Conservation (phyloP, 2,797 vertebrate genomes). For the Galagoides demidoff region DNA sequence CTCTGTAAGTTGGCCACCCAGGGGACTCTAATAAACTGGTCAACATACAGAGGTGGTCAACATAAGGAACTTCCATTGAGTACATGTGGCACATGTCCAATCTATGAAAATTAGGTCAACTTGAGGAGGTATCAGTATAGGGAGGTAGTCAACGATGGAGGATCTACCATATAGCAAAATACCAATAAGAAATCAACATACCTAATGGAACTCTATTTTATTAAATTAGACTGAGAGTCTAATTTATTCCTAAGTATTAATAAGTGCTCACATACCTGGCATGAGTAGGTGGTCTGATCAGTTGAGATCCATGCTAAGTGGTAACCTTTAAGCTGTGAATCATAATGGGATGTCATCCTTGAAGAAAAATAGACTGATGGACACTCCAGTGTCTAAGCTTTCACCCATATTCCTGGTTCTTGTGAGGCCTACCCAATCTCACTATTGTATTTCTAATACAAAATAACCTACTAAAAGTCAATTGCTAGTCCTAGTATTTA, state of each 20-base stretch:
- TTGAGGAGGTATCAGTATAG: no score
- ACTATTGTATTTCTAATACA: slow-evolving; percentile 67
- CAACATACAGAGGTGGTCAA: no score
- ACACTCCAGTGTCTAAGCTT: neutral
- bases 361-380: neutral
- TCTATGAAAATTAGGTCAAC: no score
- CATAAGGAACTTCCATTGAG: no score
- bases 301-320: slow-evolving; percentile 25
- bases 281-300: neutral
- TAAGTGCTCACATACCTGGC: neutral
- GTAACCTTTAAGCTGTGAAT: slow-evolving; percentile 7
- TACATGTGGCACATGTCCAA: no score
- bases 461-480: slow-evolving; percentile 73
- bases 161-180: neutral
- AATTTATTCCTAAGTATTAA: neutral
- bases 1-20: no score
- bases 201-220: neutral
- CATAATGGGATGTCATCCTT: neutral
- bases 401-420: neutral
- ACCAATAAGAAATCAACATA: neutral
- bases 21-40: no score
- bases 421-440: slow-evolving; percentile 59
- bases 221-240: neutral
- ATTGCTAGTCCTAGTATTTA: slow-evolving; percentile 66
- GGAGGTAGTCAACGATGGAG: no score